Base-by-base conservation (phyloP, 1,140 invertebrate genomes). In the Ceratosolen fusciceps region DNA sequence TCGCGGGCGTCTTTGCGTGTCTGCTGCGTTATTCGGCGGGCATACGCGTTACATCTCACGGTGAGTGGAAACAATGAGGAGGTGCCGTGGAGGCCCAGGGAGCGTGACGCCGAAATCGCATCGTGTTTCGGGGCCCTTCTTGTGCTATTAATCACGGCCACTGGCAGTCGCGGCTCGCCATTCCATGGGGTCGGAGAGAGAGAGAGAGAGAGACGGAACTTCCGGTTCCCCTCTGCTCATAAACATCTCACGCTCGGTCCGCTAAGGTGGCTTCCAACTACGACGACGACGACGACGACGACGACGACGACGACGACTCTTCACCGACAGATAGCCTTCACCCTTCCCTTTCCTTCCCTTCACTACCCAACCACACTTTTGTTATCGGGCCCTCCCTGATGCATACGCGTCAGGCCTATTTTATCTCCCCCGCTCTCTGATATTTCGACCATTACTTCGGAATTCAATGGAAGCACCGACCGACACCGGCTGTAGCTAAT, bases 51-150 rank as follows among this genome's bases (percentile, higher is more conserved):
- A 83, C 84, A 87, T 86, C 85, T 83, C 84, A 84, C 85, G 84
- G 81, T 79, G 83, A 65, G 31, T 19, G 14, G 60, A 21, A 65
- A 65, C 60, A 65, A 65, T 65, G 31, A 21, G 31, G 31, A n/a
- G n/a, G 1, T 37, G 19, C 16, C 84, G 86, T 84, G 85, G 82
- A 84, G 31, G 31, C 10, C 31, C 60, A 65, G 8, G 14, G 16
- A 65, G 83, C 85, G 85, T 86, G 85, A 87, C 85, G 83, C 83
- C 84, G 72, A 86, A 87, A 84, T 84, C 81, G 82, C 83, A 82
- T 81, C 76, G 77, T 78, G 58, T 82, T 82, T 83, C 82, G 80
- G 81, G 19, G 16, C 60, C 60, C 60, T 31, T 1, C 60, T 37
- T 37, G 19, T 65, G 37, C 37, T 65, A 65, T 65, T 65, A 65